These are phyloP conservation scores for Denticeps clupeoides DNA, from an alignment of 2,797 vertebrate species.

Conservation along the genomic window DNA sequence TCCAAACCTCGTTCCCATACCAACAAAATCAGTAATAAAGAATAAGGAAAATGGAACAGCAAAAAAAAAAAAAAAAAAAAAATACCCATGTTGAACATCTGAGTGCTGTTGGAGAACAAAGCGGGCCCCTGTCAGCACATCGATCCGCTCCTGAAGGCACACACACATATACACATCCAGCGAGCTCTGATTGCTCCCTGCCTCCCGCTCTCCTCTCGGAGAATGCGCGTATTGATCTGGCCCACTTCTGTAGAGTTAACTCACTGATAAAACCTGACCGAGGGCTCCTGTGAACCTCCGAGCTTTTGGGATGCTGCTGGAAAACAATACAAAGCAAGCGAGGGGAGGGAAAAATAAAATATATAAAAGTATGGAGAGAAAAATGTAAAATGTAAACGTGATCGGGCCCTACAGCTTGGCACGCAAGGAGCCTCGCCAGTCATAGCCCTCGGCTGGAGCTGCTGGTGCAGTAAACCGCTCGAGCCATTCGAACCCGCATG, in stretches of 20 bases:
- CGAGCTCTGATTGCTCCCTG: constrained; percentile 76
- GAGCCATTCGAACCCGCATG: too few relatives aligned
- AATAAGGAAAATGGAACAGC: constrained; percentile 51
- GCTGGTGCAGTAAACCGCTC: too few relatives aligned
- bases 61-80: constrained; percentile 66
- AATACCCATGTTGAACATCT: constrained; percentile 87
- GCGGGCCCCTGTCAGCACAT: constrained; percentile 82
- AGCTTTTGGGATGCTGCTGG: constrained; percentile 44
- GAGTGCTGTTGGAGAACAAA: constrained; percentile 89
- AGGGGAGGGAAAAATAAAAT: constrained; percentile 7
- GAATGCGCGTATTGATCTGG: constrained; percentile 89
- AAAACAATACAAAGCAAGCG: constrained; percentile 17
- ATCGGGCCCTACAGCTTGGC: too few relatives aligned
- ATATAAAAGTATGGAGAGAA: constrained; percentile 19
- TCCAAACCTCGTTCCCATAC: constrained; percentile 21
- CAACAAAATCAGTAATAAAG: constrained; percentile 37
- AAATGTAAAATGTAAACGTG: constrained; percentile 9
- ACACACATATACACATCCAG: constrained; percentile 62
- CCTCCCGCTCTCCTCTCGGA: constrained; percentile 64
- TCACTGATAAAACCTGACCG: constrained; percentile 76
- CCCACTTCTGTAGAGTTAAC: constrained; percentile 79
- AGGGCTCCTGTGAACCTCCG: constrained; percentile 63
- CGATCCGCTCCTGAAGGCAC: constrained; percentile 87
- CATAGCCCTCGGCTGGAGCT: too few relatives aligned
- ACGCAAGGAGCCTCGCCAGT: too few relatives aligned